Evolutionary conservation across 2,113 vertebrate genomes (phyloP), one percentile per base, ranked within the genome.

Genomic region (Nyctibius bracteatus): DNA sequence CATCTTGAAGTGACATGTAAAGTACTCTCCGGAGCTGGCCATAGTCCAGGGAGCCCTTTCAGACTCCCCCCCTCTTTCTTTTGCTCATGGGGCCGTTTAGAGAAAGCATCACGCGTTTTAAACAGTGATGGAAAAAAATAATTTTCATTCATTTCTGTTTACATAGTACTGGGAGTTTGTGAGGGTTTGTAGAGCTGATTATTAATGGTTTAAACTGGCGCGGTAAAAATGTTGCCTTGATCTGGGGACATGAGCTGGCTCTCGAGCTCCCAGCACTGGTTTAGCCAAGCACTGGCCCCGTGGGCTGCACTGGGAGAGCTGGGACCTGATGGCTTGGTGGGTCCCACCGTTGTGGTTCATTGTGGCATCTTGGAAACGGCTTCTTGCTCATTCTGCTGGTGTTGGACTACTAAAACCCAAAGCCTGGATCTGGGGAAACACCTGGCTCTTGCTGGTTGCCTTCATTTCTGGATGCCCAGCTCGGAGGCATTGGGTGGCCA

Each of bases 141-240:
- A 85, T 94, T 96, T 79, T 73, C 90, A 89, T 95, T 96, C 92
- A 63, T 17, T 88, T 65, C 28, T 91, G 93, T 97, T 97, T 97
- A 96, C 74, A 91, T 55, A 87, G 54, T 9, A 1, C 3, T 55
- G 78, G 73, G 73, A 58, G 52, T 73, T 61, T 43, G 86, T 8
- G 44, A 82, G 55, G 57, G 49, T 89, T 83, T 87, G 81, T 9
- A 7, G 30, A 81, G 86, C 59, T 14, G 11, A 25, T 82, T 96
- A 92, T 94, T 93, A 55, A 95, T 94, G 87, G 57, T 68, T 94
- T 89, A 18, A 92, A 77, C 12, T 31, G 58, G 71, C 0, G 3
- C 12, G 18, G 43, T 86, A 55, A n/a, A 89, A 94, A 73, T 21
- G 30, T 35, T 82, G 70, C 81, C 39, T 77, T 28, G 81, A 39